Evolutionary conservation across 1,140 invertebrate genomes (phyloP), one percentile per base, ranked within the genome.

Genomic region (Dysdera silvatica): DNA sequence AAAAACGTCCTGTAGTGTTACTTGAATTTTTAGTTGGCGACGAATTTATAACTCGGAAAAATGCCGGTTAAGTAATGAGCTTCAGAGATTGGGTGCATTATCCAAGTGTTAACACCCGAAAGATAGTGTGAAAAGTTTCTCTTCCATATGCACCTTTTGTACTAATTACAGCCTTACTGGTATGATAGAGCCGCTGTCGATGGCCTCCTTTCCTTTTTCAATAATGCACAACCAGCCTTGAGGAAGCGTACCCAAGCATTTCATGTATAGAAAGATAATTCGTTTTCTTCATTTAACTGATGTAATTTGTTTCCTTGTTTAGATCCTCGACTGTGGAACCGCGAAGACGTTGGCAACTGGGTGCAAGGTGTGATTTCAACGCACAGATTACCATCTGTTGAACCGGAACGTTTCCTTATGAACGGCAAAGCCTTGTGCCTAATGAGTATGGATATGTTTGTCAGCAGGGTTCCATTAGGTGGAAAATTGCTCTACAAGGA

Each of bases 351-450:
- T 0, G 81, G 80, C 52, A 73, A 77, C 57, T 87, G 85, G 85
- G 71, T 85, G 0, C 75, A 78, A 31, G 74, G 77, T 63, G 80
- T 85, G 71, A 79, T 82, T 1, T 74, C 78, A 0, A 77, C 80
- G 4, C 85, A 86, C 64, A 79, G 80, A 2, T 74, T 85, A 1
- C 82, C 80, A 18, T 76, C 74, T 60, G 79, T 81, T 59, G 78
- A 70, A 53, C 73, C 72, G 52, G 82, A 82, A 37, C 73, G 85
- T 56, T 87, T 87, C 73, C 80, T 82, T 2, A 87, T 87, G 86
- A 87, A 87, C 73, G 86, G 86, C 26, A 87, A 87, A 74, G 86
- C 84, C 4, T 74, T 87, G 3, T 87, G 86, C 66, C 79, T 87
- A 41, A 87, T 87, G 86, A 82, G 80, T 23, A 75, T 82, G 3